Percentiles rank a stretch among this genome's conserved stretches.
phyloP scores from a whole-genome alignment of 2,113 vertebrate species.

The Rhinopomastus cyanomelas region DNA sequence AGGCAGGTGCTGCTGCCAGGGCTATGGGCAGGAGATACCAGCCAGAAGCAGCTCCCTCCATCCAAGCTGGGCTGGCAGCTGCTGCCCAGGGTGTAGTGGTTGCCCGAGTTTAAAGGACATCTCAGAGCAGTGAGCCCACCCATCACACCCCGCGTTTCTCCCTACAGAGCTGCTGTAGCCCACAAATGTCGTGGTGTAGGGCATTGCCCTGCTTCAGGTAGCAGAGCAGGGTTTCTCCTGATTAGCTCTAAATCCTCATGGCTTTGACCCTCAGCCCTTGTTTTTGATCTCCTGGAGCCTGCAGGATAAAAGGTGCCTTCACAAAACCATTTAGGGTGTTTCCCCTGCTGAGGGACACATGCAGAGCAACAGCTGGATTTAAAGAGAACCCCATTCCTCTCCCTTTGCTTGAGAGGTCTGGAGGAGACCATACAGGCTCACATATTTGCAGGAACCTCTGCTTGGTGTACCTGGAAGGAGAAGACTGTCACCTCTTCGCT shows the following conservation, averaged over 20 bases:
- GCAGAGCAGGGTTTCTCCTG: fast-evolving
- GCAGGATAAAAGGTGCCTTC: background rate
- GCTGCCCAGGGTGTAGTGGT: fast-evolving
- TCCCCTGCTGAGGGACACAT: background rate
- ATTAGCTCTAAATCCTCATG: fast-evolving
- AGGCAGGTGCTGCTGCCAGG: background rate
- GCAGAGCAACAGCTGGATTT: background rate
- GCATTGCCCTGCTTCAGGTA: background rate
- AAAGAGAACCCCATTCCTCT: background rate
- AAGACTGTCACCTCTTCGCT: background rate
- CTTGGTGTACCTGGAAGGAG: background rate
- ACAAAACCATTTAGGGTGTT: background rate
- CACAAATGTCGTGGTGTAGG: fast-evolving
- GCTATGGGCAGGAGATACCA: fast-evolving
- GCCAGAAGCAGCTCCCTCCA: background rate
- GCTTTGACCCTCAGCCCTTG: background rate
- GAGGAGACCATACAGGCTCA: fast-evolving
- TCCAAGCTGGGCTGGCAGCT: no score
- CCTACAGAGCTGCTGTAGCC: background rate
- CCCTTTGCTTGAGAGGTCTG: fast-evolving
- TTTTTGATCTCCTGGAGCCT: background rate
- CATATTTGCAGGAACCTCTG: no score
- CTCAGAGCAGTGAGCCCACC: fast-evolving
- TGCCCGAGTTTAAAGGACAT: fast-evolving
- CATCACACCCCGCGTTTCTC: fast-evolving